Conservation (phyloP, 2,888 invertebrate genomes). For the Aleiodes alternator region DNA sequence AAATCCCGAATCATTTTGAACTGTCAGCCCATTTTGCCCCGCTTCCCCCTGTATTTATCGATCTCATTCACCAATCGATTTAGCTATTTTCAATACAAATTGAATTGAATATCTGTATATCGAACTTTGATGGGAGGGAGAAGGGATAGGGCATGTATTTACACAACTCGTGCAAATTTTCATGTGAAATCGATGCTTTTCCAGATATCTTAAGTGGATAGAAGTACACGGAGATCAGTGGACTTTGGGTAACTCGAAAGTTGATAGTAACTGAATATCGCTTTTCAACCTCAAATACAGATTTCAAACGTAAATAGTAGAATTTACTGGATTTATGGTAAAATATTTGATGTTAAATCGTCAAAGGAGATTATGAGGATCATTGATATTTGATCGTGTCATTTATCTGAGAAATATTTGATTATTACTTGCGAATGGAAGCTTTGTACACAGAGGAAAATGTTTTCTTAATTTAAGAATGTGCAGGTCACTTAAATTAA, state of each 20-base stretch:
- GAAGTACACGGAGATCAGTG: slow-evolving; percentile 26
- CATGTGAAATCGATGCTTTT: slow-evolving; percentile 32
- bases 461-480: too few relatives aligned
- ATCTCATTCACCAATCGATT: slow-evolving; percentile 29
- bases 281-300: slow-evolving; percentile 32
- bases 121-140: not conserved
- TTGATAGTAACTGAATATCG: slow-evolving; percentile 23
- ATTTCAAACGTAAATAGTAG: not conserved
- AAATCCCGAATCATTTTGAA: too few relatives aligned
- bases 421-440: too few relatives aligned
- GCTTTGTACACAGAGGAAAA: too few relatives aligned
- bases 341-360: not conserved
- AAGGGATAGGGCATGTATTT: not conserved
- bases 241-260: slow-evolving; percentile 20
- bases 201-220: slow-evolving; percentile 29
- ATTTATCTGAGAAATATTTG: too few relatives aligned
- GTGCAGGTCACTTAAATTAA: too few relatives aligned
- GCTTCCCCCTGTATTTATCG: slow-evolving; percentile 5
- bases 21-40: too few relatives aligned
- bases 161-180: slow-evolving; percentile 20
- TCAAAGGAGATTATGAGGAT: slow-evolving; percentile 6
- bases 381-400: not conserved
- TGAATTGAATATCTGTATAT: slow-evolving; percentile 2
- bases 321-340: not conserved
- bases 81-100: not conserved